phyloP scores from a whole-genome alignment of 2,113 vertebrate species.

The Papio anubis region DNA sequence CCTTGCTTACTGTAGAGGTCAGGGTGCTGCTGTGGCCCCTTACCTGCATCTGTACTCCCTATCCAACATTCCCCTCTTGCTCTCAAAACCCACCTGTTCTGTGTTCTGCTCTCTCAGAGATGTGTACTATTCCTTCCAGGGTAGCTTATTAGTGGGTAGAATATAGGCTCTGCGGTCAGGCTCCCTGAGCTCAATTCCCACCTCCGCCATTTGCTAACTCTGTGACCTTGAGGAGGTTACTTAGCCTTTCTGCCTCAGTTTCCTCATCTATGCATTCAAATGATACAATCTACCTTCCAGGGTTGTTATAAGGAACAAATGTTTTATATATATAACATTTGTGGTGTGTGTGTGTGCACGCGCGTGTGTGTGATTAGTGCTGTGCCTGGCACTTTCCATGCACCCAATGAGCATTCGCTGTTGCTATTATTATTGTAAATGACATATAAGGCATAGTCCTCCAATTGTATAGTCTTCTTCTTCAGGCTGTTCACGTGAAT shows the following conservation, averaged over 20 bases:
- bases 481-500: background rate
- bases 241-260: background rate
- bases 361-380: background rate
- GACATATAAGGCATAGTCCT: background rate
- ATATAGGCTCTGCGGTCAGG: background rate
- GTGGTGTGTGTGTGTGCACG: too few relatives aligned
- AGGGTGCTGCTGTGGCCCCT: background rate
- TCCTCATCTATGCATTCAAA: background rate
- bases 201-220: background rate
- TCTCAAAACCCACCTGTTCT: background rate
- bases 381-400: background rate
- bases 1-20: too few relatives aligned
- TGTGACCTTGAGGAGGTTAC: background rate
- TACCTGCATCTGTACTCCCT: background rate
- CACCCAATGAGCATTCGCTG: background rate
- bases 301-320: background rate
- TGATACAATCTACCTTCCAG: background rate
- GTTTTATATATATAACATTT: background rate
- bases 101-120: background rate
- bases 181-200: background rate
- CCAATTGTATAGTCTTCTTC: background rate
- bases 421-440: background rate
- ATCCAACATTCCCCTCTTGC: background rate
- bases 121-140: background rate
- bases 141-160: background rate